These are phyloP conservation scores for Lathronympha strigana DNA, from an alignment of 2,888 invertebrate species.

Conservation along the genomic window DNA sequence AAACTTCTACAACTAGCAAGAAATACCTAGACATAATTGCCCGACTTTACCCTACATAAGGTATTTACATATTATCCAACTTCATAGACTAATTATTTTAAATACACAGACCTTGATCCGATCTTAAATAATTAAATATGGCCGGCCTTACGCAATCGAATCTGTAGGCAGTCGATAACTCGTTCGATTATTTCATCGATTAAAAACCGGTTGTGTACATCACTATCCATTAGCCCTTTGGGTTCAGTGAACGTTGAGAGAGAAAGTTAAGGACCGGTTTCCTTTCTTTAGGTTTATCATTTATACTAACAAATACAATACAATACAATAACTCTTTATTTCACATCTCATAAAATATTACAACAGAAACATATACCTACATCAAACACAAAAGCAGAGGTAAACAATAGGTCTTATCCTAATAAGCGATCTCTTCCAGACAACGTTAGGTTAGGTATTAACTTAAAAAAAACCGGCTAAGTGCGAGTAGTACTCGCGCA, in stretches of 20 bases:
- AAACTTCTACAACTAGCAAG: too few relatives aligned
- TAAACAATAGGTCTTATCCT: too few relatives aligned
- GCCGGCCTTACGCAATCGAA: constrained; percentile 13
- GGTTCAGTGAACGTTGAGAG: constrained; percentile 2
- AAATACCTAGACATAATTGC: not conserved
- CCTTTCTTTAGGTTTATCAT: not conserved
- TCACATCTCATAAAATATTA: too few relatives aligned
- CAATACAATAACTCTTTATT: not conserved
- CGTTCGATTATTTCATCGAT: constrained; percentile 10
- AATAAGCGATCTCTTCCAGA: too few relatives aligned
- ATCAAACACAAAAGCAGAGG: too few relatives aligned
- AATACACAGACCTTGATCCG: constrained; percentile 12
- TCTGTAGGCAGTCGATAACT: constrained; percentile 13
- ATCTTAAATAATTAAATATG: constrained; percentile 13
- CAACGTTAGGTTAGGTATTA: too few relatives aligned
- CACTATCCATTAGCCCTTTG: constrained; percentile 15
- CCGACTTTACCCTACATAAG: not conserved
- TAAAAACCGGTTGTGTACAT: constrained; percentile 10
- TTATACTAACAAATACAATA: not conserved
- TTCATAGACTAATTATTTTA: constrained; percentile 14
- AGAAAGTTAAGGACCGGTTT: constrained; percentile 5
- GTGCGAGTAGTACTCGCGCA: too few relatives aligned
- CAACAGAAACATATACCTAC: too few relatives aligned
- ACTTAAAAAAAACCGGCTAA: too few relatives aligned
- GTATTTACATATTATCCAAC: constrained; percentile 2